Percentiles rank a stretch among this genome's conserved stretches.
Evolutionary conservation across 2,113 vertebrate genomes (phyloP).

Genomic region (Pseudorhombus dupliciocellatus): DNA sequence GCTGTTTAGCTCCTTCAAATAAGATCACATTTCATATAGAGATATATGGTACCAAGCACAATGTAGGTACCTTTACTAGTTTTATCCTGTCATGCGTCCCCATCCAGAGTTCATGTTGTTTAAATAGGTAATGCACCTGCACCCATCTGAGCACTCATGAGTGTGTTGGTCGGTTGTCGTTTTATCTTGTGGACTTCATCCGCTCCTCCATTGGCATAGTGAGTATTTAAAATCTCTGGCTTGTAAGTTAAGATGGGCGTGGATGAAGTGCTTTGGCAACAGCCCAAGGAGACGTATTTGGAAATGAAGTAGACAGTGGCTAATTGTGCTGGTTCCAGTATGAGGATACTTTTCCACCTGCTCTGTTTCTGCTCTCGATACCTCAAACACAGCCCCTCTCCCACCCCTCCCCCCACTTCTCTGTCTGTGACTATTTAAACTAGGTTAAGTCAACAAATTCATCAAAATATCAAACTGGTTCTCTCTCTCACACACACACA

Average conservation of each 20-base stretch:
- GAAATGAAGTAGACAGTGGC: conserved; percentile 11
- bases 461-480: neutral
- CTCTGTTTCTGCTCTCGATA: neutral
- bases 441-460: conserved; percentile 48
- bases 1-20: no score
- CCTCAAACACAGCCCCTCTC: neutral
- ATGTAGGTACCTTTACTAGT: no score
- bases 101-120: neutral
- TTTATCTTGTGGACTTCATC: no score
- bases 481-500: neutral
- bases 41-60: no score
- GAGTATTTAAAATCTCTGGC: no score
- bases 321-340: neutral
- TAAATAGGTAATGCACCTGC: neutral
- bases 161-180: no score
- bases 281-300: neutral
- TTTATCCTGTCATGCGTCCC: neutral
- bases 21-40: no score
- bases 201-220: no score
- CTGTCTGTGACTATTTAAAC: conserved; percentile 10
- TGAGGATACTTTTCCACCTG: conserved; percentile 24
- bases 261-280: conserved; percentile 6
- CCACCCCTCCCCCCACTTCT: neutral
- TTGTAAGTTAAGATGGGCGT: neutral
- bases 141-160: neutral